Evolutionary conservation across 2,113 vertebrate genomes (phyloP), one percentile per base, ranked within the genome.

Genomic region (Eubucco bourcierii): DNA sequence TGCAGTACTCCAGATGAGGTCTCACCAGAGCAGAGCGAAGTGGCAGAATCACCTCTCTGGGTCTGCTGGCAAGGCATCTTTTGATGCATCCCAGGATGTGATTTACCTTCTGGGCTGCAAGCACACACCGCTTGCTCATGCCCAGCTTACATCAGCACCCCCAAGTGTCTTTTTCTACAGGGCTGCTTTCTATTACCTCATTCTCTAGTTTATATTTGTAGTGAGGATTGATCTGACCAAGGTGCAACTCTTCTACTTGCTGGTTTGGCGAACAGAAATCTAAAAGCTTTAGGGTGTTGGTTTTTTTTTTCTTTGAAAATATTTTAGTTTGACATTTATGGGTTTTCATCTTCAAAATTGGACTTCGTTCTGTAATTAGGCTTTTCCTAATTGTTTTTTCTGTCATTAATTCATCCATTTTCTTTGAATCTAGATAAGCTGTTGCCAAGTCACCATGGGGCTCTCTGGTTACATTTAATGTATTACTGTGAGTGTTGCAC

Each of bases 401-500:
- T 27, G 6, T 24, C 61, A 13, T 47, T 87, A 61, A 72, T 76
- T 80, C 21, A 28, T 2, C 20, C n/a, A 1, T 96, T 92, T 68
- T 65, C 56, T 88, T 91, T 95, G 73, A n/a, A 93, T 94, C 24
- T 96, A 99, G 99, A 98, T 94, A 98, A 98, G 34, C 93, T 99
- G 78, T 92, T 99, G 55, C 99, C 98, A n/a, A 97, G 98, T 33
- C 98, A 99, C 89, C 98, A 96, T 31, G 98, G 98, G 10, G 97
- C 97, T 19, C 98, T 99, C 59, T 98, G 98, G 98, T 96, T 99
- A 25, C 98, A 99, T 87, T 94, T 99, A 34, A 98, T 99, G 98
- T 97, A 98, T 94, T 99, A 99, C 89, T 99, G 98, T 84, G 97
- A 98, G 81, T 97, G 96, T n/a, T 99, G 98, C 83, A 99, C 99